Evolutionary conservation across 2,797 vertebrate species (phyloP).

Genomic region (Phylloscopus collybita): DNA sequence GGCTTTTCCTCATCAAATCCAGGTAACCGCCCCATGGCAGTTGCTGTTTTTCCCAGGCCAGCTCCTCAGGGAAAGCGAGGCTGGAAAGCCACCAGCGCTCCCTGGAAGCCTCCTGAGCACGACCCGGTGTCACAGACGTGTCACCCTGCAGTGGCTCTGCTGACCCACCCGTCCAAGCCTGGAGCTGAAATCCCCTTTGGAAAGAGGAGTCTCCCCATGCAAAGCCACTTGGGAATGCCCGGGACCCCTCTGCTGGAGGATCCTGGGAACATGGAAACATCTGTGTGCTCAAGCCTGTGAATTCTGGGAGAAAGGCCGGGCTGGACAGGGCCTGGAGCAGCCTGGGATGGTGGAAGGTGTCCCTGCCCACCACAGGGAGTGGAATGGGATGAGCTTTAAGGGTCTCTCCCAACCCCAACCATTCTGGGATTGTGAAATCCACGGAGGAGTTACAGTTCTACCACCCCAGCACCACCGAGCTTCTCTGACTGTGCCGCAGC

Average conservation of each 20-base stretch:
- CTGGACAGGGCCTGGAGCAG: fast-evolving
- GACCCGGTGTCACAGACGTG: fast-evolving
- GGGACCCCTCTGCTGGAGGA: background rate
- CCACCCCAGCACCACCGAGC: fast-evolving
- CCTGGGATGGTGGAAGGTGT: background rate
- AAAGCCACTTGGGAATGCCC: background rate
- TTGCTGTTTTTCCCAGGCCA: background rate
- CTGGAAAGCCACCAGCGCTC: background rate
- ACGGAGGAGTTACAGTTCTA: background rate
- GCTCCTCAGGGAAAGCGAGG: background rate
- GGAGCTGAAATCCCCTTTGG: no score
- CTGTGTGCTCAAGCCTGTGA: background rate
- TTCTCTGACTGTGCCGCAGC: background rate
- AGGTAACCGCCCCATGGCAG: background rate
- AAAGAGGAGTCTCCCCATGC: background rate
- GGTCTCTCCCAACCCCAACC: background rate
- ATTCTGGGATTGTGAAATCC: background rate
- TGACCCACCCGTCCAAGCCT: no score
- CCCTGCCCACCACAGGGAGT: background rate
- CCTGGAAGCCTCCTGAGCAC: background rate
- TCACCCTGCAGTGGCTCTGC: background rate
- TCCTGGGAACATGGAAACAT: fast-evolving
- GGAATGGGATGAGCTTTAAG: background rate
- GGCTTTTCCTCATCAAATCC: background rate
- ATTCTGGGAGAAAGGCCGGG: background rate